These are phyloP conservation scores for Ephydatia muelleri DNA, from an alignment of 37 sponge, comb jelly and placozoan species.

Conservation along the genomic window DNA sequence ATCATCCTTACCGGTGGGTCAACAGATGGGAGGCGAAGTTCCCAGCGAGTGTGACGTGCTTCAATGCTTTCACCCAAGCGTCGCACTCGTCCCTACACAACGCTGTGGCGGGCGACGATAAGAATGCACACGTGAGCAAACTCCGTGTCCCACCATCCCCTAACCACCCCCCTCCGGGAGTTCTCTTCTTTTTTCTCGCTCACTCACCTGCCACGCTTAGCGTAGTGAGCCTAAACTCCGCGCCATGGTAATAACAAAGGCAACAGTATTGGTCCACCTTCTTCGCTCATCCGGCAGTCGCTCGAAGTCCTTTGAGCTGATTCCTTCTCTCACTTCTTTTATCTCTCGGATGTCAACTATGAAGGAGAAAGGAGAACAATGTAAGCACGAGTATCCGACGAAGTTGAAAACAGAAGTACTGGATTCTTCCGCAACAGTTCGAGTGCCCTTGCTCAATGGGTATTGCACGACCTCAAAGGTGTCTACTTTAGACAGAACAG, in stretches of 20 bases:
- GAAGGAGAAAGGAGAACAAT: not conserved
- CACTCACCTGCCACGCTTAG: conserved; percentile 78
- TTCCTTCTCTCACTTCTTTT: conserved; percentile 70
- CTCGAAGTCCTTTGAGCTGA: conserved; percentile 74
- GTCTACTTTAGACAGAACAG: conserved; percentile 62
- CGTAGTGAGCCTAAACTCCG: conserved; percentile 86
- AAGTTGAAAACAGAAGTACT: conserved; percentile 6
- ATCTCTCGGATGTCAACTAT: conserved; percentile 88
- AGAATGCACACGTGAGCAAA: not conserved
- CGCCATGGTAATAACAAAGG: conserved; percentile 75
- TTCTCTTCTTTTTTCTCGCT: too few relatives aligned
- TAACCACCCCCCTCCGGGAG: not conserved
- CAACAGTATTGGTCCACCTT: conserved; percentile 67
- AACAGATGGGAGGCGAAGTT: conserved; percentile 66
- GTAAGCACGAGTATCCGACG: not conserved
- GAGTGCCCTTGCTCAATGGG: conserved; percentile 34
- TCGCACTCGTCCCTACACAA: conserved; percentile 78
- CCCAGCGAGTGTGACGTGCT: conserved; percentile 58
- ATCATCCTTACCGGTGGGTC: conserved; percentile 49
- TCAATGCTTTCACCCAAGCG: conserved; percentile 78
- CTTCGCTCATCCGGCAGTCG: conserved; percentile 43
- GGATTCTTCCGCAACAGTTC: conserved; percentile 39
- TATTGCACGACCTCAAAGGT: conserved; percentile 81
- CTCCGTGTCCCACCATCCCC: not conserved
- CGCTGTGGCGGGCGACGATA: conserved; percentile 51